A percentile compares a stretch with the other conserved stretches of the same genome.
These are phyloP conservation scores for Whitmania pigra DNA, from an alignment of 1,140 invertebrate genomes.

Conservation along the genomic window DNA sequence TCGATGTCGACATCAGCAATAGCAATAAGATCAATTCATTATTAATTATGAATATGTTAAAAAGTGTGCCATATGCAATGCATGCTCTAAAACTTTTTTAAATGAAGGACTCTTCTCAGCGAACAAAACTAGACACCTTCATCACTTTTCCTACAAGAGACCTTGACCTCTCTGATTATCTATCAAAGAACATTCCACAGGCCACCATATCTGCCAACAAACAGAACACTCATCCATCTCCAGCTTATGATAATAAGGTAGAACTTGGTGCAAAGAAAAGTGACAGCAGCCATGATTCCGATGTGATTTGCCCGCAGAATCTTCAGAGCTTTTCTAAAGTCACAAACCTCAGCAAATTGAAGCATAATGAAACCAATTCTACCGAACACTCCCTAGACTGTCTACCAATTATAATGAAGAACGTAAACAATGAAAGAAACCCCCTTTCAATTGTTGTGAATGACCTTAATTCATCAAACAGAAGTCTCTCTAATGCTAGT, in stretches of 20 bases:
- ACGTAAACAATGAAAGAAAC: not conserved
- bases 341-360: not conserved
- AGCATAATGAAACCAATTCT: not conserved
- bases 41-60: not conserved
- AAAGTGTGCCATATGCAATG: not conserved
- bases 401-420: conserved; percentile 4
- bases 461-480: too few species aligned
- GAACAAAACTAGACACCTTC: conserved; percentile 69
- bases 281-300: not conserved
- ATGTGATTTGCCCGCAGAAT: not conserved
- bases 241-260: not conserved
- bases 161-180: conserved; percentile 70
- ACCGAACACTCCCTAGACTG: conserved; percentile 35
- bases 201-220: conserved; percentile 33
- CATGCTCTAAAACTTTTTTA: not conserved
- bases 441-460: not conserved
- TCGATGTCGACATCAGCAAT: not conserved
- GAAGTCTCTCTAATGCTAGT: too few species aligned
- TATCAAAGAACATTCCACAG: conserved; percentile 37
- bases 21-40: not conserved
- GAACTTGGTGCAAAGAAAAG: not conserved
- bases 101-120: conserved; percentile 33
- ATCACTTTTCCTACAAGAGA: conserved; percentile 71
- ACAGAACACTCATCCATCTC: conserved; percentile 40
- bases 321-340: not conserved